phyloP scores from a whole-genome alignment of 2,113 vertebrate genomes.

The Labrus mixtus region DNA sequence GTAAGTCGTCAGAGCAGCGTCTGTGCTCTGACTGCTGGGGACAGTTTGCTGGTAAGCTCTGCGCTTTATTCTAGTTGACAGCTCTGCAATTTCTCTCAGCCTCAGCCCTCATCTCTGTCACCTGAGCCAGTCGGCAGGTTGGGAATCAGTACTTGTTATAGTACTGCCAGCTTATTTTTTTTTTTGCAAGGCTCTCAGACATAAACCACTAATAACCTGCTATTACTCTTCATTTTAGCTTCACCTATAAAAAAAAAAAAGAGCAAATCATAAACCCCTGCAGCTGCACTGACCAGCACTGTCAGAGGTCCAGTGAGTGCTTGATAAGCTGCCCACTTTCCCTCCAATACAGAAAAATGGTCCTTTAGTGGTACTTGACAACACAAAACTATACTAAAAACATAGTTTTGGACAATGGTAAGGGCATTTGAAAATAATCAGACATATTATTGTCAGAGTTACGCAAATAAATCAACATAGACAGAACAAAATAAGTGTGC shows the following conservation, averaged over 20 bases:
- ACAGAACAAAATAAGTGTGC: too few relatives aligned
- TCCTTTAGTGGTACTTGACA: neutral
- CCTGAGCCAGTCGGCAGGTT: constrained; percentile 54
- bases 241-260: constrained; percentile 10
- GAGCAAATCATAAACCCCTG: constrained; percentile 18
- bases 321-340: neutral
- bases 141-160: constrained; percentile 57
- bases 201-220: constrained; percentile 49
- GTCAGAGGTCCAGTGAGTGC: neutral
- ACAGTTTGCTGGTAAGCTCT: constrained; percentile 45
- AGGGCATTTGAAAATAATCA: too few relatives aligned
- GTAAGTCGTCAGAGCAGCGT: constrained; percentile 35
- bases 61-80: constrained; percentile 69
- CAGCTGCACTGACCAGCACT: constrained; percentile 29
- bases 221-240: constrained; percentile 41
- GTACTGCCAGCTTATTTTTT: constrained; percentile 31
- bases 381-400: too few relatives aligned
- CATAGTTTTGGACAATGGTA: too few relatives aligned
- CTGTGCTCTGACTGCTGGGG: constrained; percentile 37
- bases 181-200: constrained; percentile 35
- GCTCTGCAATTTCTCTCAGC: constrained; percentile 62
- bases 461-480: too few relatives aligned
- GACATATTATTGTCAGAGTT: too few relatives aligned
- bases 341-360: neutral
- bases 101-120: constrained; percentile 64